phyloP scores from a whole-genome alignment of 2,797 vertebrate species.

The Ciconia nigra region DNA sequence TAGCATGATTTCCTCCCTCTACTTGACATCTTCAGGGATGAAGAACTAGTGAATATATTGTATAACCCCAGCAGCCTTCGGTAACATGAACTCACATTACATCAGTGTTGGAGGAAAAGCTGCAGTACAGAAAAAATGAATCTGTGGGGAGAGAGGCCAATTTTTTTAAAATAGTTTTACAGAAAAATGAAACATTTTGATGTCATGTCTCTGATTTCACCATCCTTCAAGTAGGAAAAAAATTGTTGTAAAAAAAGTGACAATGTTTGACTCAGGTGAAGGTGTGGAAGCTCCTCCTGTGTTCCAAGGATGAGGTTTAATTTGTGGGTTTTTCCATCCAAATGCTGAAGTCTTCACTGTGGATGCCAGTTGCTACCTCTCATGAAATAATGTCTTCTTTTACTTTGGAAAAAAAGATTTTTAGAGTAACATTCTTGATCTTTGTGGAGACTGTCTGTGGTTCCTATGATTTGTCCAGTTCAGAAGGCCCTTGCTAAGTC shows the following conservation, averaged over 20 bases:
- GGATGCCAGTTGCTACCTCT: background rate
- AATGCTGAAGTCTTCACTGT: background rate
- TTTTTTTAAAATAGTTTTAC: background rate
- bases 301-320: background rate
- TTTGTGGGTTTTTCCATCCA: background rate
- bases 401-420: background rate
- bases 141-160: background rate
- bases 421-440: background rate
- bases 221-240: background rate
- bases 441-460: background rate
- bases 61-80: background rate
- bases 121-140: background rate
- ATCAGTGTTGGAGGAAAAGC: background rate
- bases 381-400: background rate
- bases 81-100: background rate
- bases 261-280: background rate
- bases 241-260: background rate
- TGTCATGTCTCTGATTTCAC: background rate
- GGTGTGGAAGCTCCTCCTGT: background rate
- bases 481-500: background rate
- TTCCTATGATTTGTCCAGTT: background rate
- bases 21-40: background rate
- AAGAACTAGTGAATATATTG: background rate
- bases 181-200: background rate
- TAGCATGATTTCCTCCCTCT: constrained; percentile 19